Base-by-base conservation (phyloP, 37 sponge, comb jelly and placozoan genomes). In the Trichoplax adhaerens region DNA sequence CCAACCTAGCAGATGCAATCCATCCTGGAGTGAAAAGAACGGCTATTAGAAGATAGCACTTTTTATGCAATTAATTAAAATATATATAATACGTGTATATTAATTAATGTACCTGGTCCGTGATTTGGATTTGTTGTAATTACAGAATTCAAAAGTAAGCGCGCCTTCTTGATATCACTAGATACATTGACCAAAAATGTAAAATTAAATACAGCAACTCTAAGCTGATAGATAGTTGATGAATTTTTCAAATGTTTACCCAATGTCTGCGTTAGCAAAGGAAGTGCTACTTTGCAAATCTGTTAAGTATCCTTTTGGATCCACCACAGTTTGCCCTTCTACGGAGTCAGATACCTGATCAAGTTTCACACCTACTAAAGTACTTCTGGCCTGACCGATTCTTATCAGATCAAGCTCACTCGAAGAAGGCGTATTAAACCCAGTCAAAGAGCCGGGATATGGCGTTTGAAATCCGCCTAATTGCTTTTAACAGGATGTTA, bases 331-430 rank as follows among this genome's bases (percentile, higher is more conserved):
- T 79, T 95, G 98, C 0, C 98, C 98, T 3, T 86, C 78, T 5
- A 95, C 98, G 50, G 92, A 91, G 65, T 95, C 98, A 5, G 98
- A 95, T 4, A 89, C 95, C 92, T 95, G 98, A 69, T 95, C 98
- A 52, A 95, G 81, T 64, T 95, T 88, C 48, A 95, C 88, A 5
- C 89, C 84, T 74, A 95, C 57, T 81, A 95, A 88, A 49, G 89
- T 86, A 83, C 91, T 95, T 50, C 89, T 81, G 57, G 93, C 98
- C 62, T 91, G 91, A 77, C 98, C 98, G 53, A 95, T 87, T 78
- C 88, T 89, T 60, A 87, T 83, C 54, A 95, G 79, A 64, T 95
- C 98, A 51, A 95, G 82, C 61, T 74, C 75, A 52, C 75, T 66
- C 49, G 75, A 66, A 10, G 75, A 65, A 55, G 75, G 75, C 4